Base-by-base conservation (phyloP, 2,888 invertebrate species). In the Cephus pygmeus region DNA sequence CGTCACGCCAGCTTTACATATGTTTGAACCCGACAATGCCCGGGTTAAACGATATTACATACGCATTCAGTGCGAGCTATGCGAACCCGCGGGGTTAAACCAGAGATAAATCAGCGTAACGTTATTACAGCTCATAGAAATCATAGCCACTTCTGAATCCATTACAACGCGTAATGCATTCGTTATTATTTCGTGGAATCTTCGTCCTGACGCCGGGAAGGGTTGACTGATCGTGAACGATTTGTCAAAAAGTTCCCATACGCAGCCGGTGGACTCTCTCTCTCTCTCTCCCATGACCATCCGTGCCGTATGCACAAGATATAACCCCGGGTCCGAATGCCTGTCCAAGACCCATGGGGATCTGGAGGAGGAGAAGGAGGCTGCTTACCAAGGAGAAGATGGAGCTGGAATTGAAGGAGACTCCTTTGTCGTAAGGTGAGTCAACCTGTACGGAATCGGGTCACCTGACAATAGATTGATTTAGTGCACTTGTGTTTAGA, bases 21-120 rank as follows among this genome's bases (percentile, higher is more conserved):
- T 85, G 86, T 83, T 88, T 88, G 88, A 88, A 88, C 88, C 82
- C 84, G 82, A 88, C 88, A 88, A 88, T 88, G 84, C 87, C 76
- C 85, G 84, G 88, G 88, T 88, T 88, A 88, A 88, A 88, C 88
- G 88, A 88, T 88, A 88, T 88, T 87, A 87, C 85, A 79, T 85
- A 84, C 85, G 84, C 83, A 85, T 83, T 83, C 80, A 82, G 75
- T 80, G 80, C 75, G 81, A 77, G 71, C 78, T 75, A 69, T 80
- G 75, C 69, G 69, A 73, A 68, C 82, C 78, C 81, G 81, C 84
- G 84, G 75, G 86, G 87, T 87, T 87, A 87, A 88, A 88, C 83
- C 83, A 83, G 83, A 84, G 84, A 88, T 89, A 90, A 90, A 89
- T 89, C 89, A 89, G 85, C 83, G 85, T 85, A 84, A 84, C 84